Evolutionary conservation across 2,888 invertebrate species (phyloP), one percentile per base, ranked within the genome.

Genomic region (Apamea sordens): DNA sequence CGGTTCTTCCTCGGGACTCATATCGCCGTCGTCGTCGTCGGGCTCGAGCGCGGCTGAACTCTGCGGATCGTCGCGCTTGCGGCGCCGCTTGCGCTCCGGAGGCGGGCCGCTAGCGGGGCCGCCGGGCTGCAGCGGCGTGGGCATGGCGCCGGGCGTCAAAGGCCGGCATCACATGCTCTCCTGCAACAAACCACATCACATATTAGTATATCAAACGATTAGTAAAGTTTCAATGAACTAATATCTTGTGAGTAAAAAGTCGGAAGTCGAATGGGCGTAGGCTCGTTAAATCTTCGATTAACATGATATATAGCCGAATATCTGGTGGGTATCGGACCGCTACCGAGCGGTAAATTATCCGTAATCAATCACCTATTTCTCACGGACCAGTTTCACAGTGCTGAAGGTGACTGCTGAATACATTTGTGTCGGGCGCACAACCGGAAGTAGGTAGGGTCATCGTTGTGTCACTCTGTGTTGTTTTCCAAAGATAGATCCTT

Each of bases 1-100:
- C 86, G 97, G 95, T 96, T 97, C 94, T 97, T 97, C 95, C 97
- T 97, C 95, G 94, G 98, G 95, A 96, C 97, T 96, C 98, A 97
- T 97, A 96, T 97, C 96, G 97, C 98, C 96, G 98, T 98, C 95
- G 97, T 98, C 97, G 94, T 96, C 97, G 96, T 97, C 97, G 91
- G 96, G 96, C 92, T 96, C 96, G 93, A 97, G 97, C 90, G 97
- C 93, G 90, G 95, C 96, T 90, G 97, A 97, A 94, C 97, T 97
- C 92, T 97, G 97, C 88, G 97, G 97, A 93, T 97, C 97, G 96
- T 97, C 97, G 95, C 97, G 97, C 94, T 97, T 97, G 95, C 97
- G 97, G 95, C 97, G 97, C 95, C 97, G 97, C 97, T 97, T 97
- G 95, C 97, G 96, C 95, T 97, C 97, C 95, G 96, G 97, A 89